Conservation (phyloP, 2,888 invertebrate species). For the Ochropleura leucogaster region DNA sequence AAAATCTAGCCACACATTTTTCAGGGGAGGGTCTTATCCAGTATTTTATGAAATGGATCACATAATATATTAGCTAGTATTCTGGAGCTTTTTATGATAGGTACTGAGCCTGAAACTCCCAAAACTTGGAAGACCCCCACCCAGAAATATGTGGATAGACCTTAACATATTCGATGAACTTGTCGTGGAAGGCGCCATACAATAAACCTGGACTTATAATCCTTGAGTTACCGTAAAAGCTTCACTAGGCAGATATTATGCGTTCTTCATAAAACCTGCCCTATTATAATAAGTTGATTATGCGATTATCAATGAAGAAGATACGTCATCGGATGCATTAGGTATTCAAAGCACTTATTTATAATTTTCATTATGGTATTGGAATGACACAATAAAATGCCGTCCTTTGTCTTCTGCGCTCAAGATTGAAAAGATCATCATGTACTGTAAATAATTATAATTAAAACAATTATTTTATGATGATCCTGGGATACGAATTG, state of each 20-base stretch:
- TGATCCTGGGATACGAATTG: too few species aligned
- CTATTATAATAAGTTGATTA: slow-evolving; percentile 7
- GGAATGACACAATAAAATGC: slow-evolving; percentile 4
- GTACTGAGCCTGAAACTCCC: not conserved
- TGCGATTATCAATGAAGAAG: slow-evolving; percentile 7
- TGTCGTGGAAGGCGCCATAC: not conserved
- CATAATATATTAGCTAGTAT: not conserved
- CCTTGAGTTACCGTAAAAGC: not conserved
- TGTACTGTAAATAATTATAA: not conserved
- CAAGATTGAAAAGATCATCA: not conserved
- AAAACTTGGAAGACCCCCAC: not conserved
- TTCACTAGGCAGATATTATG: not conserved
- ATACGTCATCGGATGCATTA: slow-evolving; percentile 33
- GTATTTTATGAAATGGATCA: not conserved
- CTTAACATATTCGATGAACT: not conserved
- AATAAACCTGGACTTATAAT: not conserved
- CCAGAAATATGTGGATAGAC: not conserved
- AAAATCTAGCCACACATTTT: not conserved
- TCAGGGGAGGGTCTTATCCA: not conserved
- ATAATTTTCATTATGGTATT: slow-evolving; percentile 23
- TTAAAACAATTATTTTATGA: not conserved
- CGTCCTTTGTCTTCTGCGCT: slow-evolving; percentile 11
- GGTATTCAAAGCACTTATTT: slow-evolving; percentile 32
- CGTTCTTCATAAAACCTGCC: not conserved
- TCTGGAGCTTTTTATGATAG: not conserved